Evolutionary conservation across 2,888 invertebrate genomes (phyloP).

Genomic region (Tridacna gigas): DNA sequence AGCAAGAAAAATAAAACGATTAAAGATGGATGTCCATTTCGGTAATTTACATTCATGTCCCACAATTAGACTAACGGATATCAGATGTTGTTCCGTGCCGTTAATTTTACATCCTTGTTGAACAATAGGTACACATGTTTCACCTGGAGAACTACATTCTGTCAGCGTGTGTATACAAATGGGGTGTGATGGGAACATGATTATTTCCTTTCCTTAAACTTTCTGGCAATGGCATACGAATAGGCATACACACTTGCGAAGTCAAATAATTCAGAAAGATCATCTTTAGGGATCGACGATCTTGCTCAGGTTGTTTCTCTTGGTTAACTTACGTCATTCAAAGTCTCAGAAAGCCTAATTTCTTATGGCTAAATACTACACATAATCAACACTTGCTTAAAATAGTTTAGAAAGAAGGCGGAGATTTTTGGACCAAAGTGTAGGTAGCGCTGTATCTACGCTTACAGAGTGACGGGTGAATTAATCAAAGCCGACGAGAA

Average conservation of each 20-base stretch:
- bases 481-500: not conserved
- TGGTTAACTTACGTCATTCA: no score
- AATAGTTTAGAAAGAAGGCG: no score
- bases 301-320: no score
- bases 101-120: conserved; percentile 20
- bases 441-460: not conserved
- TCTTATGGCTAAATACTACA: no score
- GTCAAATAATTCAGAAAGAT: no score
- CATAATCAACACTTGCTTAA: no score
- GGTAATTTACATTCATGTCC: not conserved
- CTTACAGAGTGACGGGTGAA: not conserved
- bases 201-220: not conserved
- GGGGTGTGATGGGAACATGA: not conserved
- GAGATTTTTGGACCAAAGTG: not conserved
- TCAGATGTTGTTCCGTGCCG: not conserved
- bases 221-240: not conserved
- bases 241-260: not conserved
- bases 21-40: not conserved
- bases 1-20: no score
- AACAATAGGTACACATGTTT: conserved; percentile 16
- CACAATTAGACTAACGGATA: not conserved
- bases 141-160: not conserved
- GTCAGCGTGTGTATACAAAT: not conserved
- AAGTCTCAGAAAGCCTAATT: no score
- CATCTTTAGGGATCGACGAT: no score